Conservation (phyloP, 2,888 invertebrate species). For the Deroplatys truncata region DNA sequence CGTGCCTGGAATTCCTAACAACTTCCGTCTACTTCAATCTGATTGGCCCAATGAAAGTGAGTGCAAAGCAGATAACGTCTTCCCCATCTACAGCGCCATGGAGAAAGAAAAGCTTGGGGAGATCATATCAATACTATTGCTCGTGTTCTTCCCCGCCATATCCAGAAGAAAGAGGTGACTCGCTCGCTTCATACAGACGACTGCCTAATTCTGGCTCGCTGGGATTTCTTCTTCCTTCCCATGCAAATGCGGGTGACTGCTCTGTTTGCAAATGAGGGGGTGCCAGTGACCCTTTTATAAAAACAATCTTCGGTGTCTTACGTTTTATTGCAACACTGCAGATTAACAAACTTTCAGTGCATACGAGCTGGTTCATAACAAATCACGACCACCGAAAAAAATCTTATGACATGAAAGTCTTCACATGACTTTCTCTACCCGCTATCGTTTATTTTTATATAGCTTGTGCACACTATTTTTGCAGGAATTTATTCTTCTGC, state of each 20-base stretch:
- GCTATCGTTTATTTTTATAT: too few species aligned
- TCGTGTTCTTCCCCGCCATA: background rate
- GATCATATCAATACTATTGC: slow-evolving; percentile 9
- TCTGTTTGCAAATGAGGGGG: background rate
- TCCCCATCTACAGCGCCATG: background rate
- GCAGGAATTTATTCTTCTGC: too few species aligned
- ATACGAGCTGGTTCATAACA: too few species aligned
- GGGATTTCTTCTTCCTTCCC: background rate
- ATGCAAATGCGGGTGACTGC: background rate
- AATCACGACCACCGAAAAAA: too few species aligned
- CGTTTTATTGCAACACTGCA: background rate
- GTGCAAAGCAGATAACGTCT: slow-evolving; percentile 15
- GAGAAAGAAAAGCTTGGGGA: background rate
- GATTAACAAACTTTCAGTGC: too few species aligned
- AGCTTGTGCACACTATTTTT: too few species aligned
- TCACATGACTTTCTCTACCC: too few species aligned
- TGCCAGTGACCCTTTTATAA: background rate
- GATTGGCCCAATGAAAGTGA: slow-evolving; percentile 18
- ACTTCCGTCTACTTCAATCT: slow-evolving; percentile 18
- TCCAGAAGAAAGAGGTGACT: too few species aligned
- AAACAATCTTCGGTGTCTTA: background rate
- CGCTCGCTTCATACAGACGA: background rate
- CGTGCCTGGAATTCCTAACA: slow-evolving; percentile 16
- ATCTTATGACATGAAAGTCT: too few species aligned
- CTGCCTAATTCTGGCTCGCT: background rate